Conservation (phyloP, 1,140 invertebrate genomes). For the Drosophila sulfurigaster region DNA sequence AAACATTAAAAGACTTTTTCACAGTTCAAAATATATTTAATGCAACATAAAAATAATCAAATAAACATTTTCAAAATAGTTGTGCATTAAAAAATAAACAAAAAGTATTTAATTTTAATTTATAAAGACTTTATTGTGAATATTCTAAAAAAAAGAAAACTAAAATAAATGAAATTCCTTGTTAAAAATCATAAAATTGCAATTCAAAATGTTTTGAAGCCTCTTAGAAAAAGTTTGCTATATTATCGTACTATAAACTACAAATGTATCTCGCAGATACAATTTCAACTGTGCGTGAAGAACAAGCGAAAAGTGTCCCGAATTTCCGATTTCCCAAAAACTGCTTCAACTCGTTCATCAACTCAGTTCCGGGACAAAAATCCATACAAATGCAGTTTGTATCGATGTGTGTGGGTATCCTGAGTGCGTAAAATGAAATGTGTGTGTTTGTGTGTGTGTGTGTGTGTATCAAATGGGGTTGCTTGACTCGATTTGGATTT, state of each 20-base stretch:
- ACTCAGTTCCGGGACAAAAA: constrained; percentile 31
- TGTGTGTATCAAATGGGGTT: constrained; percentile 42
- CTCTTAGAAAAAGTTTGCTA: too few relatives aligned
- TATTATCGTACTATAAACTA: background rate
- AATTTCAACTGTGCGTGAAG: background rate
- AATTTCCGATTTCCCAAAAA: background rate
- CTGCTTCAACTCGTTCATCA: constrained; percentile 4
- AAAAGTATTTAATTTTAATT: too few relatives aligned
- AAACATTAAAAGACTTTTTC: background rate
- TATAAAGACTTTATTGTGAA: too few relatives aligned
- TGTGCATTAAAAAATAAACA: background rate
- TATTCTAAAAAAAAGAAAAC: too few relatives aligned
- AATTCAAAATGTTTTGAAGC: too few relatives aligned
- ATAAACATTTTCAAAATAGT: background rate
- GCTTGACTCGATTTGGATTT: constrained; percentile 8
- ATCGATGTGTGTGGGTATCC: constrained; percentile 28
- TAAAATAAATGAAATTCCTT: too few relatives aligned
- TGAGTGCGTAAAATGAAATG: background rate
- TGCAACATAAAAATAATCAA: background rate
- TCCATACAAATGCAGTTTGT: constrained; percentile 31
- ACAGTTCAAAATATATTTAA: background rate
- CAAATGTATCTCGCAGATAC: constrained; percentile 33
- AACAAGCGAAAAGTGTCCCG: background rate
- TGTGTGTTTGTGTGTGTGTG: constrained; percentile 44
- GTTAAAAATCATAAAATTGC: background rate